Conservation (phyloP, 2,113 vertebrate genomes). For the Ia io region DNA sequence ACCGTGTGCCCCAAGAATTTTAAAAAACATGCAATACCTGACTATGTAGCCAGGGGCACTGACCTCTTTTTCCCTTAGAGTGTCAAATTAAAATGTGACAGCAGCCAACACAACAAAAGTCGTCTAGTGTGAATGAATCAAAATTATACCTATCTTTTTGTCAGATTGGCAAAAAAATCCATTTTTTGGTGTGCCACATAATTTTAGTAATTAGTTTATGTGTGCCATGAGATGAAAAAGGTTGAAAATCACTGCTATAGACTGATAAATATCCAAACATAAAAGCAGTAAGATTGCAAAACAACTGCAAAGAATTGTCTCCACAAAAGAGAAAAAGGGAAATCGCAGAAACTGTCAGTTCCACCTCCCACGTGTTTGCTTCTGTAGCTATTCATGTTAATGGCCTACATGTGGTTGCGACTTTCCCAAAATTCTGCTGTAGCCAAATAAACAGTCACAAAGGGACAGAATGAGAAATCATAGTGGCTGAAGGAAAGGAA, state of each 20-base stretch:
- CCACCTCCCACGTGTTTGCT: not conserved
- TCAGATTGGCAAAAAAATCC: not conserved
- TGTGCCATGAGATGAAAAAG: not conserved
- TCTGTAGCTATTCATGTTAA: not conserved
- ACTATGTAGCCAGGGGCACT: not conserved
- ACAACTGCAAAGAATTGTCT: not conserved
- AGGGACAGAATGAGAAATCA: not conserved
- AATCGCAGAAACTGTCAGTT: not conserved
- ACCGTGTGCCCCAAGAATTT: not conserved
- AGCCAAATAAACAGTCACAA: not conserved
- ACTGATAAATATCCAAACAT: not conserved
- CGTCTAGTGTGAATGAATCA: not conserved
- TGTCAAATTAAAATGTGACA: not conserved
- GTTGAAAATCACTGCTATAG: not conserved
- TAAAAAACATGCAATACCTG: not conserved
- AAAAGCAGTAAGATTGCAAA: constrained; percentile 4
- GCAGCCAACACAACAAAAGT: not conserved
- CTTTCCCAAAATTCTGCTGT: not conserved
- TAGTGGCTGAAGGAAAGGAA: not conserved
- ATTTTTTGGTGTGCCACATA: not conserved
- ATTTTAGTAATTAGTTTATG: not conserved
- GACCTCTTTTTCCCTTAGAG: not conserved
- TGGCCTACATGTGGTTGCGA: not conserved
- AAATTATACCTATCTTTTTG: not conserved
- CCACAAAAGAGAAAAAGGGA: not conserved